phyloP scores from a whole-genome alignment of 1,140 invertebrate species.

The Venturia canescens region DNA sequence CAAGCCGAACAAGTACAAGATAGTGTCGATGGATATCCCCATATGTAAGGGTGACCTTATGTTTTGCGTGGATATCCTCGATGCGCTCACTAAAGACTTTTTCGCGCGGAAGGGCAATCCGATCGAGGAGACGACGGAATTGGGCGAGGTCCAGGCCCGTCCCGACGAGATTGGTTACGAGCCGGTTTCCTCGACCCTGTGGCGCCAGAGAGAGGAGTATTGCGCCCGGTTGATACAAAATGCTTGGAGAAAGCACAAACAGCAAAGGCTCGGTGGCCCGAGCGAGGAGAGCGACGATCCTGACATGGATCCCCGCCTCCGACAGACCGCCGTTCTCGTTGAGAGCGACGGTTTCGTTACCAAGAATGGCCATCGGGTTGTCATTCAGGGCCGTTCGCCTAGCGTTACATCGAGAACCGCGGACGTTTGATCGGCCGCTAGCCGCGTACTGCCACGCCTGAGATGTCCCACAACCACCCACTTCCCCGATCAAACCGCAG shows the following conservation, averaged over 20 bases:
- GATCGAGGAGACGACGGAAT: conserved; percentile 91
- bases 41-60: conserved; percentile 98
- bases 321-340: conserved; percentile 88
- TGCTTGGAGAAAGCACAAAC: conserved; percentile 92
- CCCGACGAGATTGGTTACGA: conserved; percentile 93
- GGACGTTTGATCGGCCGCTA: conserved; percentile 85
- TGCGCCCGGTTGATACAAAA: conserved; percentile 96
- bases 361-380: conserved; percentile 92
- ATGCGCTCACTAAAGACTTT: conserved; percentile 97
- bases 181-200: conserved; percentile 94
- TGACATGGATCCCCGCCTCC: conserved; percentile 73
- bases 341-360: conserved; percentile 88
- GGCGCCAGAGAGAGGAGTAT: conserved; percentile 96
- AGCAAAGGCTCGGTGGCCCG: conserved; percentile 79
- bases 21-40: conserved; percentile 98
- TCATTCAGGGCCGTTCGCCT: conserved; percentile 90
- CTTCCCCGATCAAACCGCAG: conserved; percentile 10
- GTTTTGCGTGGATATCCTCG: conserved; percentile 98
- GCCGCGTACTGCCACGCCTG: conserved; percentile 41
- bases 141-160: conserved; percentile 85
- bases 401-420: conserved; percentile 87
- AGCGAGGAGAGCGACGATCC: conserved; percentile 75
- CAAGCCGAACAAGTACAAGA: conserved; percentile 99
- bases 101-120: conserved; percentile 96
- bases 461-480: conserved; percentile 26